Conservation (phyloP, 2,888 invertebrate species). For the Catocala sponsa region DNA sequence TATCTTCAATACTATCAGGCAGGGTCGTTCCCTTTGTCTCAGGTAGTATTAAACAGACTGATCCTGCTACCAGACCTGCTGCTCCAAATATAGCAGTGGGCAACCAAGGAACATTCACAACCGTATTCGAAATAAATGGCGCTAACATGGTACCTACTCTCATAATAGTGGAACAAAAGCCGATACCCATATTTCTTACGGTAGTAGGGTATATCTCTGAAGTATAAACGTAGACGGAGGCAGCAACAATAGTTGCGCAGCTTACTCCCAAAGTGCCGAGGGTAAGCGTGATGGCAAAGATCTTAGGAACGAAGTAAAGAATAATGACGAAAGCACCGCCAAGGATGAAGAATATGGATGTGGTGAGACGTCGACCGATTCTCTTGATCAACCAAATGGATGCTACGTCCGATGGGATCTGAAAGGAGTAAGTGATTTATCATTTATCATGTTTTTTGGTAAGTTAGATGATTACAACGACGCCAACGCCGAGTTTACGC, state of each 20-base stretch:
- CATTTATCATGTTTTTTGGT: too few relatives aligned
- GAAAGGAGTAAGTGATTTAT: slow-evolving; percentile 72
- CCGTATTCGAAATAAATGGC: slow-evolving; percentile 92
- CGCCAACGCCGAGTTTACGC: too few relatives aligned
- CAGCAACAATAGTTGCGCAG: slow-evolving; percentile 93
- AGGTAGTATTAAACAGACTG: slow-evolving; percentile 90
- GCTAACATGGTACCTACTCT: slow-evolving; percentile 95
- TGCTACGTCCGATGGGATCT: slow-evolving; percentile 85
- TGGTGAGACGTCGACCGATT: slow-evolving; percentile 90
- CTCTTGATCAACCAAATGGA: slow-evolving; percentile 88
- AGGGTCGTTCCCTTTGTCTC: slow-evolving; percentile 92
- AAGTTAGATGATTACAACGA: background rate
- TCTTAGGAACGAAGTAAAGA: slow-evolving; percentile 85
- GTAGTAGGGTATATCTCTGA: slow-evolving; percentile 96
- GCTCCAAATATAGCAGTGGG: slow-evolving; percentile 92
- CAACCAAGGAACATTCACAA: slow-evolving; percentile 85
- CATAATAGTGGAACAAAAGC: slow-evolving; percentile 94
- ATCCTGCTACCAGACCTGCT: slow-evolving; percentile 89
- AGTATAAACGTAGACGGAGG: slow-evolving; percentile 94
- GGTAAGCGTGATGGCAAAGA: slow-evolving; percentile 86
- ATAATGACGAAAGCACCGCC: slow-evolving; percentile 89
- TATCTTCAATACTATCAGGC: slow-evolving; percentile 93
- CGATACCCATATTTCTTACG: slow-evolving; percentile 95
- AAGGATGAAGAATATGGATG: slow-evolving; percentile 87
- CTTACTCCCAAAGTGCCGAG: slow-evolving; percentile 93